Percentiles rank a stretch among this genome's conserved stretches.
These are phyloP conservation scores for Heterochromis multidens DNA, from an alignment of 2,113 vertebrate genomes.

Conservation along the genomic window DNA sequence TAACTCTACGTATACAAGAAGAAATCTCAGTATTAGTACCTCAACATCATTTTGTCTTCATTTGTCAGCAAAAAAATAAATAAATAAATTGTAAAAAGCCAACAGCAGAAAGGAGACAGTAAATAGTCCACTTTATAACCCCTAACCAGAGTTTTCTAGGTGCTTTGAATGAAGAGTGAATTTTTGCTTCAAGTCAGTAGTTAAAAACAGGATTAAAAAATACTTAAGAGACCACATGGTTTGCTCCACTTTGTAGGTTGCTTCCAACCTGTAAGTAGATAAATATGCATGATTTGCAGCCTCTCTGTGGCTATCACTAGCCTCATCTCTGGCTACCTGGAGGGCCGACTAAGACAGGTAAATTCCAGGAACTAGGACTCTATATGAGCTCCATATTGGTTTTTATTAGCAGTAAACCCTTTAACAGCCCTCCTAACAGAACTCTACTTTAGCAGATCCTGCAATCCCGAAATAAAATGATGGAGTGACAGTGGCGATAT, in stretches of 20 bases:
- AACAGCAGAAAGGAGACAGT: no score
- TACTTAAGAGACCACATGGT: background rate
- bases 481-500: background rate
- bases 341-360: constrained; percentile 13
- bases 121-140: no score
- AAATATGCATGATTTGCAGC: constrained; percentile 16
- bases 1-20: no score
- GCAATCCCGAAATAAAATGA: background rate
- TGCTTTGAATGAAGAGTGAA: background rate
- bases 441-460: background rate
- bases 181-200: background rate
- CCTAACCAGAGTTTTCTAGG: background rate
- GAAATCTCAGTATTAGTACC: no score
- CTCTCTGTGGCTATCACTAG: background rate
- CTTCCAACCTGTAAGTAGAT: background rate
- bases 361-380: constrained; percentile 35
- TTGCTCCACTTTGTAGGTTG: background rate
- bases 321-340: background rate
- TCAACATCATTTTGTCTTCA: no score
- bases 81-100: no score
- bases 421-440: constrained; percentile 2
- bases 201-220: background rate
- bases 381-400: constrained; percentile 17
- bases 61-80: no score
- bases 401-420: constrained; percentile 50